phyloP scores from a whole-genome alignment of 2,888 invertebrate genomes.

The Callosobruchus maculatus region DNA sequence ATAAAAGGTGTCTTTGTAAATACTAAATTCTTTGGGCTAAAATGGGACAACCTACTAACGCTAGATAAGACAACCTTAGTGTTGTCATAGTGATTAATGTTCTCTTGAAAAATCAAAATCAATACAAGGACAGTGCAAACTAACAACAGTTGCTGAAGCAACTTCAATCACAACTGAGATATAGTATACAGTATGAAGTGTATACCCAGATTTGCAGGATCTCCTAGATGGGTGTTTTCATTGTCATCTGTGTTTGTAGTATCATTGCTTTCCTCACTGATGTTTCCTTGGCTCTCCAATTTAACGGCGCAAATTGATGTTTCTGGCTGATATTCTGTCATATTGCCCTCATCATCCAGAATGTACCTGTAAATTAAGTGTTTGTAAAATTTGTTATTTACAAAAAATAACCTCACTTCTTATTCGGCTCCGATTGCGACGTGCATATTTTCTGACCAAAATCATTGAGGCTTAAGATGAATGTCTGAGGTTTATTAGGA shows the following conservation, averaged over 20 bases:
- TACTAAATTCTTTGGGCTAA: no score
- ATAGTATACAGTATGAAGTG: neutral
- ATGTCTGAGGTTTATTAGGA: slow-evolving; percentile 41
- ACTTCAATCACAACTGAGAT: no score
- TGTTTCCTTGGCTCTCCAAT: slow-evolving; percentile 26
- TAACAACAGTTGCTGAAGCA: neutral
- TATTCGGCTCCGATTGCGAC: slow-evolving; percentile 36
- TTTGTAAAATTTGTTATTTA: neutral
- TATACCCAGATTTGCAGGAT: slow-evolving; percentile 29
- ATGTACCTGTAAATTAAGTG: slow-evolving; percentile 29
- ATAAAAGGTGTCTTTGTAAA: no score
- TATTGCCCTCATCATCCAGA: slow-evolving; percentile 38
- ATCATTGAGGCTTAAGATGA: slow-evolving; percentile 38
- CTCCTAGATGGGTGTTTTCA: slow-evolving; percentile 16
- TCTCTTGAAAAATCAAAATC: no score
- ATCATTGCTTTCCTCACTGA: slow-evolving; percentile 25
- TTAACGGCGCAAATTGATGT: slow-evolving; percentile 26
- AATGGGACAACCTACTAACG: no score
- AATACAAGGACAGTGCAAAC: neutral
- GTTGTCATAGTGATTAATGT: no score
- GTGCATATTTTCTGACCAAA: slow-evolving; percentile 41
- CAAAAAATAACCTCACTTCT: slow-evolving; percentile 29
- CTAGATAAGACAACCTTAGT: no score
- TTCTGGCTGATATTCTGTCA: slow-evolving; percentile 33
- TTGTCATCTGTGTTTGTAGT: slow-evolving; percentile 17